Percentiles rank a stretch among this genome's conserved stretches.
phyloP scores from a whole-genome alignment of 2,888 invertebrate species.

The Cylloceria caligata region DNA sequence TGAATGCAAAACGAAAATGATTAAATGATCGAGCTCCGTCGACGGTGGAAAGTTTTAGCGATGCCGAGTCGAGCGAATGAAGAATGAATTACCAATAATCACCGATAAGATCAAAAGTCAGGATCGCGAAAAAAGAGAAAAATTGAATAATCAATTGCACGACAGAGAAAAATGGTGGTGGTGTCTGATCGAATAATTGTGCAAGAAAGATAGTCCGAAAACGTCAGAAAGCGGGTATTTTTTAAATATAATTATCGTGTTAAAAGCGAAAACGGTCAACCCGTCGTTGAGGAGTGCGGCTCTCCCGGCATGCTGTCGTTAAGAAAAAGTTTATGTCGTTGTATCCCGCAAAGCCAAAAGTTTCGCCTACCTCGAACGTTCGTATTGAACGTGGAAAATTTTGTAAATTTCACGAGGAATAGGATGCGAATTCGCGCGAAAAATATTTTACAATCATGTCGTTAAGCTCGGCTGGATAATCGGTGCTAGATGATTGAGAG shows the following conservation, averaged over 20 bases:
- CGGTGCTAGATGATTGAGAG: conserved; percentile 22
- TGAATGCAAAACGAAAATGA: conserved; percentile 9
- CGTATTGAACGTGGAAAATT: conserved; percentile 1
- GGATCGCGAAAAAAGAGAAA: conserved; percentile 1
- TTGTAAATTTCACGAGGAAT: not conserved
- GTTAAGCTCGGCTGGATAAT: conserved; percentile 17
- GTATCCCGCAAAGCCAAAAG: conserved; percentile 45
- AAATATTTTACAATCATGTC: conserved; percentile 11
- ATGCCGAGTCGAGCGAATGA: not conserved
- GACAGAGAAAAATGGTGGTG: conserved; percentile 24
- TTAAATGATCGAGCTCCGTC: not conserved
- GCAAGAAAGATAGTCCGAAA: conserved; percentile 23
- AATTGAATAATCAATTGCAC: not conserved
- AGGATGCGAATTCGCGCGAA: conserved; percentile 9
- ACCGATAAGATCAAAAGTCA: conserved; percentile 1
- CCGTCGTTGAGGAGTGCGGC: conserved; percentile 18
- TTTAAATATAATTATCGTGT: conserved; percentile 55
- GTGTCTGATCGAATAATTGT: conserved; percentile 28
- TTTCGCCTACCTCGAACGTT: conserved; percentile 53
- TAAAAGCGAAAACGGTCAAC: conserved; percentile 53
- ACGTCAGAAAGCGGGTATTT: conserved; percentile 61
- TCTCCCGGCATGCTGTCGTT: conserved; percentile 1
- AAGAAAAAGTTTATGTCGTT: conserved; percentile 9
- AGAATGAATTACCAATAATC: conserved; percentile 1
- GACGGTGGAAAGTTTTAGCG: conserved; percentile 4